Percentiles rank a stretch among this genome's conserved stretches.
Conservation (phyloP, 2,888 invertebrate species). For the Dermolepida albohirtum region DNA sequence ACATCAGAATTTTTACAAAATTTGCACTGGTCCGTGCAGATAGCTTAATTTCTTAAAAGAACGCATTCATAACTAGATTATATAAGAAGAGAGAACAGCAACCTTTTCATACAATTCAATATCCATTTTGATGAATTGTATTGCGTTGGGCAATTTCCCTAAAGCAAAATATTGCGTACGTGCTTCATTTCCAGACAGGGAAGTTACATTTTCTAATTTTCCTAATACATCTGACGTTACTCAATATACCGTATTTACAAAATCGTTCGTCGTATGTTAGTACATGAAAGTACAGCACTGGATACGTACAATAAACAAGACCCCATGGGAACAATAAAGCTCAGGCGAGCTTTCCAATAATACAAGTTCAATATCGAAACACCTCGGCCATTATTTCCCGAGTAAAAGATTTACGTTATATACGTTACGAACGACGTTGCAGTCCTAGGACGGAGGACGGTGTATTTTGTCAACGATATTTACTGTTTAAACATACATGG, state of each 20-base stretch:
- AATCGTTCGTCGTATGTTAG: neutral
- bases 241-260: constrained; percentile 13
- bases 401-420: constrained; percentile 20
- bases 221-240: neutral
- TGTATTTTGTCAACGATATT: constrained; percentile 19
- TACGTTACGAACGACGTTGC: neutral
- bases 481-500: constrained; percentile 1
- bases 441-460: neutral
- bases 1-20: no score
- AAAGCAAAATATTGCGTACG: no score
- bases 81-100: no score
- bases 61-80: no score
- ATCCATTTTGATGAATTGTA: no score
- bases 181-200: neutral
- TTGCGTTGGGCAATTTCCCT: no score
- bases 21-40: no score
- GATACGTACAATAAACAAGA: constrained; percentile 29
- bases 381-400: constrained; percentile 11
- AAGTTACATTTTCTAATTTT: neutral
- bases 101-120: no score
- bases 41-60: no score
- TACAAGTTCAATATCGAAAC: constrained; percentile 22
- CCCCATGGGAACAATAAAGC: constrained; percentile 35
- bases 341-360: constrained; percentile 25
- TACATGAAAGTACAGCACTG: neutral